A percentile compares a stretch with the other conserved stretches of the same genome.
Conservation (phyloP, 2,797 vertebrate genomes). For the Enteromius anoplus region DNA sequence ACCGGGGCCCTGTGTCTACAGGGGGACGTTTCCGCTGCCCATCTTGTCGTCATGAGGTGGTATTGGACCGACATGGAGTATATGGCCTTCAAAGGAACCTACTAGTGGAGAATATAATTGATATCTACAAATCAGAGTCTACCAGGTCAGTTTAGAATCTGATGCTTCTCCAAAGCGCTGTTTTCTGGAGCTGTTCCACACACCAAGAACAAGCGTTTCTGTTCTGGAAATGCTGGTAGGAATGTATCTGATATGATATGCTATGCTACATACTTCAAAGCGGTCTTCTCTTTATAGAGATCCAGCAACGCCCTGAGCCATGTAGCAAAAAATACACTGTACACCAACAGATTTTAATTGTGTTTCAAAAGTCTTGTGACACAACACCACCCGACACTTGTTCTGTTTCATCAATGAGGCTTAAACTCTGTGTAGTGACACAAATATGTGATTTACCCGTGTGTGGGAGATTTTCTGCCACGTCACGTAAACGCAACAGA, state of each 20-base stretch:
- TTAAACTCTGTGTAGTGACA: slow-evolving; percentile 26
- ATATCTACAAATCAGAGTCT: slow-evolving; percentile 89
- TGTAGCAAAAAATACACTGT: slow-evolving; percentile 17
- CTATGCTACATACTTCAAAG: slow-evolving; percentile 21
- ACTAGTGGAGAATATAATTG: slow-evolving; percentile 92
- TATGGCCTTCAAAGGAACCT: slow-evolving; percentile 90
- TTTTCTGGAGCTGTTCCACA: slow-evolving; percentile 8
- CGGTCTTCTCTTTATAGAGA: background rate
- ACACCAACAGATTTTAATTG: background rate
- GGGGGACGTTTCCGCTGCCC: slow-evolving; percentile 89
- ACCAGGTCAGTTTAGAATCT: slow-evolving; percentile 72
- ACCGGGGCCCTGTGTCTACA: slow-evolving; percentile 77
- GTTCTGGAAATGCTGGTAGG: background rate
- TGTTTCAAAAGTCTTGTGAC: slow-evolving; percentile 30
- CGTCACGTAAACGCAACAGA: slow-evolving; percentile 40
- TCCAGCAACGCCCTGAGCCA: background rate
- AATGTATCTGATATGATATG: background rate
- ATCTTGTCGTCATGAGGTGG: slow-evolving; percentile 88
- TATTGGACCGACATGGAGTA: slow-evolving; percentile 88
- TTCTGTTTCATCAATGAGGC: slow-evolving; percentile 39
- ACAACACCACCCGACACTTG: background rate
- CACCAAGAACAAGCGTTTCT: background rate
- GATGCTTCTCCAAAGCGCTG: background rate
- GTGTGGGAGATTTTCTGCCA: slow-evolving; percentile 1
- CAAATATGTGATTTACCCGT: slow-evolving; percentile 9